Percentiles rank a stretch among this genome's conserved stretches.
phyloP scores from a whole-genome alignment of 1,140 invertebrate genomes.

The Papilio glaucus region DNA sequence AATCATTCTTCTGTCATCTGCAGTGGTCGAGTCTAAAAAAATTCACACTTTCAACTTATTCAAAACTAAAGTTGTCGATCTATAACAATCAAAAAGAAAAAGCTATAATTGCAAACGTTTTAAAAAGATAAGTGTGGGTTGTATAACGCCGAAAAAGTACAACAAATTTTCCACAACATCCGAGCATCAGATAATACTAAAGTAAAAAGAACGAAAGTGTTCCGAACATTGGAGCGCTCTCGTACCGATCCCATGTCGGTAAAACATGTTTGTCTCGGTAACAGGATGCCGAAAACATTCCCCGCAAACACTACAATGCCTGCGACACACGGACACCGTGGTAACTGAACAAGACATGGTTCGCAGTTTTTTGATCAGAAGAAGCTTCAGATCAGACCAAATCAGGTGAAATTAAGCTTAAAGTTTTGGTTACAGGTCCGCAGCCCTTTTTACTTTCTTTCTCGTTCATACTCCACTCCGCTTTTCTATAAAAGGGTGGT shows the following conservation, averaged over 20 bases:
- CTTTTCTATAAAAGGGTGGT: no score
- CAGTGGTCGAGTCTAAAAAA: no score
- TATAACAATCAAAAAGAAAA: not conserved
- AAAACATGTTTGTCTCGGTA: slow-evolving; percentile 37
- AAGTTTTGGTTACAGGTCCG: no score
- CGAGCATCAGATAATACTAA: slow-evolving; percentile 17
- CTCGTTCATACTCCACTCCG: no score
- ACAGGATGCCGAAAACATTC: slow-evolving; percentile 37
- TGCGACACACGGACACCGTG: not conserved
- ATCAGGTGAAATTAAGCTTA: no score
- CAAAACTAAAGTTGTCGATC: no score
- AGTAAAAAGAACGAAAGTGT: slow-evolving; percentile 9
- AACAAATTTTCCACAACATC: slow-evolving; percentile 21
- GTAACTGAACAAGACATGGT: not conserved
- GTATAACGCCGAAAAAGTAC: not conserved
- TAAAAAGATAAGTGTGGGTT: not conserved
- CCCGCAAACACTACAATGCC: slow-evolving; percentile 27
- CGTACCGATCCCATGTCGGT: slow-evolving; percentile 30
- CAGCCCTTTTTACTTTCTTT: no score
- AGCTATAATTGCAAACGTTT: not conserved
- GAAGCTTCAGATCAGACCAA: no score
- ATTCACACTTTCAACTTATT: no score
- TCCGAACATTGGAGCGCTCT: slow-evolving; percentile 15
- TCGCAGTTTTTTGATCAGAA: no score
- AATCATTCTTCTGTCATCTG: no score